These are phyloP conservation scores for Megalops atlanticus DNA, from an alignment of 2,113 vertebrate species.

Conservation along the genomic window DNA sequence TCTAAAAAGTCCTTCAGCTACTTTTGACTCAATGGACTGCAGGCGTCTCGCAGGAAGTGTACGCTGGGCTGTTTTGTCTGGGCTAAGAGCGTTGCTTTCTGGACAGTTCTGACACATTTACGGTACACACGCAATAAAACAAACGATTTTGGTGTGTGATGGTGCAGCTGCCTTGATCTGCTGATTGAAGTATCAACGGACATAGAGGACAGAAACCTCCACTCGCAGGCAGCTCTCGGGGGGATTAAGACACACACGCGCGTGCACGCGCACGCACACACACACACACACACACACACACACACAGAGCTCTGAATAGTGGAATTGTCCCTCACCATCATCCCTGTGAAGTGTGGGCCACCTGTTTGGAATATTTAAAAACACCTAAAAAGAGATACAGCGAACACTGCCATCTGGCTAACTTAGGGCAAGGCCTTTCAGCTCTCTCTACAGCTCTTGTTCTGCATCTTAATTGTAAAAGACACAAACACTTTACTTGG, in stretches of 20 bases:
- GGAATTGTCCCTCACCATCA: background rate
- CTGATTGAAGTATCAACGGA: no score
- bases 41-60: background rate
- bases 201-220: no score
- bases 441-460: background rate
- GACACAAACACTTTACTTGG: no score
- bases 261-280: no score
- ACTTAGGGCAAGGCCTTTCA: background rate
- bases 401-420: background rate
- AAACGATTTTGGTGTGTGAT: background rate
- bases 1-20: background rate
- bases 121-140: no score
- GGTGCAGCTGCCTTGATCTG: background rate
- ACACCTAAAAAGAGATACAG: background rate
- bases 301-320: background rate
- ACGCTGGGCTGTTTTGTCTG: background rate
- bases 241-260: no score
- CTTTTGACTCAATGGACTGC: background rate
- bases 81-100: background rate
- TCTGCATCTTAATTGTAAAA: no score
- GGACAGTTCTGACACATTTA: background rate
- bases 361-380: background rate
- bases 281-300: no score
- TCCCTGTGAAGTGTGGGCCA: background rate
- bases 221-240: no score